phyloP scores from a whole-genome alignment of 2,888 invertebrate genomes.

The Cartodere bifasciata region DNA sequence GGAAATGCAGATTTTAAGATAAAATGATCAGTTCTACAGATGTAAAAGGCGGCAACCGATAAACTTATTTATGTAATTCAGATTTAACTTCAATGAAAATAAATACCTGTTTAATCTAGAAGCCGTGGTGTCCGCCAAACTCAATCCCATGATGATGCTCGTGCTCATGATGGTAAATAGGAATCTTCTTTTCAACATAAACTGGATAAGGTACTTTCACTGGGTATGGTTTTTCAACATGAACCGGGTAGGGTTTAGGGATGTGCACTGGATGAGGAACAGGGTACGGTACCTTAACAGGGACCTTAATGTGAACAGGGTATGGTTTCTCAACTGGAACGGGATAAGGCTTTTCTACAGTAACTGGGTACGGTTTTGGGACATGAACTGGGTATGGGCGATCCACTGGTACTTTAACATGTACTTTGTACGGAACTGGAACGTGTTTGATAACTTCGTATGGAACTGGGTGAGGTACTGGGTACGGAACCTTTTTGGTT shows the following conservation, averaged over 20 bases:
- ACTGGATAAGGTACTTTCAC: slow-evolving; percentile 48
- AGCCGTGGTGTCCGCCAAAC: slow-evolving; percentile 9
- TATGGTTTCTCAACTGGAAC: slow-evolving; percentile 26
- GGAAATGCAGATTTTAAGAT: neutral
- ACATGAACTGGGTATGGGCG: slow-evolving; percentile 42
- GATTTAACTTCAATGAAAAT: too few relatives aligned
- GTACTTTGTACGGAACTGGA: slow-evolving; percentile 43
- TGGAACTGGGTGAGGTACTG: slow-evolving; percentile 41
- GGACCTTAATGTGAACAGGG: slow-evolving; percentile 37
- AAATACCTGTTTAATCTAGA: too few relatives aligned
- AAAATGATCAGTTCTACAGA: neutral
- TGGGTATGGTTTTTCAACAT: slow-evolving; percentile 42
- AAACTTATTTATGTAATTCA: too few relatives aligned
- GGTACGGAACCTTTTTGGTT: slow-evolving; percentile 30
- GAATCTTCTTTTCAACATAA: slow-evolving; percentile 42
- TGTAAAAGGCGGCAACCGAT: too few relatives aligned
- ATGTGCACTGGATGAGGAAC: slow-evolving; percentile 39
- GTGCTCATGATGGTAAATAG: slow-evolving; percentile 24
- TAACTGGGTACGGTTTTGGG: slow-evolving; percentile 45
- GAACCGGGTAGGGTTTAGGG: slow-evolving; percentile 38
- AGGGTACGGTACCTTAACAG: slow-evolving; percentile 39
- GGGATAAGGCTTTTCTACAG: slow-evolving; percentile 41
- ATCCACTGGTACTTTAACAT: slow-evolving; percentile 30
- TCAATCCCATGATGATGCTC: slow-evolving; percentile 16
- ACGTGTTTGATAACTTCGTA: slow-evolving; percentile 34